Base-by-base conservation (phyloP, 2,113 vertebrate species). In the Erythrocebus patas region DNA sequence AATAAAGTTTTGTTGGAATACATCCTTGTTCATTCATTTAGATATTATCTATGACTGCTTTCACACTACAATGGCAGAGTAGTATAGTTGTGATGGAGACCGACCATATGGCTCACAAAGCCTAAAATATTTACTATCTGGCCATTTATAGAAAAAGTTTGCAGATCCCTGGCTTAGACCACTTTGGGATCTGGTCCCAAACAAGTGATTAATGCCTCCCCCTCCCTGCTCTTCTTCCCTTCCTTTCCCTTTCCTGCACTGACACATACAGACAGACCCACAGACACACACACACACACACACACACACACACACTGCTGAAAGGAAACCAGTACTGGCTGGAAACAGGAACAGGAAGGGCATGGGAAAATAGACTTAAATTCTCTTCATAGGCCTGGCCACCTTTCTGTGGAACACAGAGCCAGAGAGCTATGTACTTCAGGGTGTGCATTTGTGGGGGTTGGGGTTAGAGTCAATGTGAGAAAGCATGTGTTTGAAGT, bases 1-100 rank as follows among this genome's bases (percentile, higher is more conserved):
- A 79, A 52, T 80, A 87, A 92, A 79, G n/a, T 82, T 89, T 96
- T 72, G 90, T 68, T 40, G n/a, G 30, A 93, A n/a, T 35, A 84
- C 79, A 78, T 68, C 40, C 64, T 90, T 92, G 75, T 10, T 86
- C 35, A 48, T 78, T 90, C 40, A 68, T 81, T 78, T 87, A 79
- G 18, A 55, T 91, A 38, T 32, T 30, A 17, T 57, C 22, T 95
- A 38, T 64, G 91, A 8, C 9, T 55, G 4, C 6, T 38, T 93
- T 94, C 20, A 45, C 35, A 23, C 57, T 43, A 64, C 23, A 76
- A 50, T 59, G 59, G 23, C 43, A 73, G 43, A 64, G 27, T 50
- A 73, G 40, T 78, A 57, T 23, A 90, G 52, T 83, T 66, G 23
- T 8, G 10, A 88, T 57, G 83, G 43, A 92, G 78, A 82, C 50